Evolutionary conservation across 1,140 invertebrate species (phyloP), one percentile per base, ranked within the genome.

Genomic region (Temnothorax curvispinosus): DNA sequence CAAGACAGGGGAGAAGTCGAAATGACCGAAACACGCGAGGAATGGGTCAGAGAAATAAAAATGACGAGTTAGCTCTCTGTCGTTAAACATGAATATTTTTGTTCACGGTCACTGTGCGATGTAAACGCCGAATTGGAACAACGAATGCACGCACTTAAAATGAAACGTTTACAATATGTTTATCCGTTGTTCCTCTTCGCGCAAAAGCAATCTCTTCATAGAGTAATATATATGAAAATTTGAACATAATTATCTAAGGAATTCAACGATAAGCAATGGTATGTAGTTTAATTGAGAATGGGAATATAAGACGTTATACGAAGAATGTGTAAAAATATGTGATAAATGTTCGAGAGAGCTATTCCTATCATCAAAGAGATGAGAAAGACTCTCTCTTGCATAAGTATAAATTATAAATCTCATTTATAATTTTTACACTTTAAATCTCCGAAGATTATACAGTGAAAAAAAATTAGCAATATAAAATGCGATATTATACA

Each of bases 1-100:
- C 78, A 44, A 47, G 27, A 27, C 27, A 11, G 44, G 8, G 38
- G 38, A 58, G n/a, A 44, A 72, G 65, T 58, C 78, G 35, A 47
- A 60, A 32, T 60, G n/a, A 58, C 27, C 80, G 80, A 60, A 74
- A 74, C 67, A 60, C 54, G 67, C 67, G 41, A 75, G 27, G 41
- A 62, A 44, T 41, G 13, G 13, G 8, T 13, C 11, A 75, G 18
- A 21, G 13, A 56, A 35, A 35, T 3, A 74, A 56, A 35, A 58
- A 54, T 9, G 38, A 82, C 52, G 9, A 74, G 27, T 56, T 44
- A 32, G 27, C 13, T 72, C 21, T n/a, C 38, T 56, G n/a, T 80
- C 47, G 9, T 54, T 80, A 54, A 18, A 54, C 15, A 15, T 27
- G 62, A 27, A 69, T 27, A 69, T 44, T 32, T 65, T 47, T 38